Conservation (phyloP, 2,888 invertebrate genomes). For the Campoletis raptor region DNA sequence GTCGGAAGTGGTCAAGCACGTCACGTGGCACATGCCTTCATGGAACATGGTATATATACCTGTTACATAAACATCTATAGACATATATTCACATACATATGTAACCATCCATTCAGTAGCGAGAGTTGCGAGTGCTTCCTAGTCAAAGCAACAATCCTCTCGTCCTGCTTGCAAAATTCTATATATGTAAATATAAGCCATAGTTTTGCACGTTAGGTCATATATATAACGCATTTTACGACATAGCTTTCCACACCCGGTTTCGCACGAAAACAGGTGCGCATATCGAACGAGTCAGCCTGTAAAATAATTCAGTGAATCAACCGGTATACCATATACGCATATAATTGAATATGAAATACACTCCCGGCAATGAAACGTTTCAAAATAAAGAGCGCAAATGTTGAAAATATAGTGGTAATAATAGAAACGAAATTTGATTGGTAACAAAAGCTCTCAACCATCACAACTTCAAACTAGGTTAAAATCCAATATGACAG, state of each 20-base stretch:
- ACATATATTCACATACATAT: slow-evolving; percentile 11
- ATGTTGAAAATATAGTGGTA: background rate
- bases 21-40: slow-evolving; percentile 30
- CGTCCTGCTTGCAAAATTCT: slow-evolving; percentile 41
- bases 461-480: background rate
- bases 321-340: background rate
- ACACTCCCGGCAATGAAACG: background rate
- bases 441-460: background rate
- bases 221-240: slow-evolving; percentile 47
- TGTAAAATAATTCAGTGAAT: slow-evolving; percentile 44
- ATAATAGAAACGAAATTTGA: slow-evolving; percentile 18
- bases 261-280: slow-evolving; percentile 34
- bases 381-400: background rate
- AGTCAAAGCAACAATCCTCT: slow-evolving; percentile 52
- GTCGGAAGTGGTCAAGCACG: slow-evolving; percentile 58
- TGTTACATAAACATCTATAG: slow-evolving; percentile 21
- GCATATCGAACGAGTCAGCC: slow-evolving; percentile 30
- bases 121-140: slow-evolving; percentile 43
- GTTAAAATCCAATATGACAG: slow-evolving; percentile 3
- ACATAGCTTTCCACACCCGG: slow-evolving; percentile 25
- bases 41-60: slow-evolving; percentile 15
- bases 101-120: slow-evolving; percentile 55
- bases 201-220: slow-evolving; percentile 1
- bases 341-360: background rate
- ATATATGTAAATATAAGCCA: background rate